phyloP scores from a whole-genome alignment of 2,113 vertebrate species.

The Aramus guarauna region DNA sequence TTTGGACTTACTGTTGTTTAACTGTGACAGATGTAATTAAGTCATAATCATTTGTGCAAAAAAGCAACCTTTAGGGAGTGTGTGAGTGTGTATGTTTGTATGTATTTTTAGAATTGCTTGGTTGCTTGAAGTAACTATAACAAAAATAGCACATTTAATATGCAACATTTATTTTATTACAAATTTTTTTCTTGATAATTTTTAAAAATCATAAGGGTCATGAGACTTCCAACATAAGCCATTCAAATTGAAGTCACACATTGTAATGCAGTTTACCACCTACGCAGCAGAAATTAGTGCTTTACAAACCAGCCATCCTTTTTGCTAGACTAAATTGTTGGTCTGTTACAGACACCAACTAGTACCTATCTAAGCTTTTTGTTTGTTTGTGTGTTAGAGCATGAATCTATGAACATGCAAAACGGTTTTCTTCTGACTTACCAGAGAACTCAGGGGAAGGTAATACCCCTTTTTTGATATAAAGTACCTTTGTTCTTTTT shows the following conservation, averaged over 20 bases:
- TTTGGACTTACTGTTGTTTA: not conserved
- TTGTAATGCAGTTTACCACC: not conserved
- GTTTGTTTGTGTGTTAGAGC: not conserved
- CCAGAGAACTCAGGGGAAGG: not conserved
- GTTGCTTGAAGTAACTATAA: not conserved
- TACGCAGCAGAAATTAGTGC: not conserved
- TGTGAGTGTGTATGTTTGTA: not conserved
- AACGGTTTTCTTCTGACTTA: not conserved
- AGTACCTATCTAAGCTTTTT: not conserved
- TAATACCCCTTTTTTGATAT: not conserved
- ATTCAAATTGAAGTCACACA: not conserved
- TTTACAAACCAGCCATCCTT: not conserved
- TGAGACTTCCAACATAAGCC: not conserved
- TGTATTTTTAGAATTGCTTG: not conserved
- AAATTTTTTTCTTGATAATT: not conserved
- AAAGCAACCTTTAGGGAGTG: rapidly evolving
- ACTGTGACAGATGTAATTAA: not conserved
- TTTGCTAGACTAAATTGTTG: not conserved
- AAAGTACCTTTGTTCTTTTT: not conserved
- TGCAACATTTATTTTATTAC: not conserved
- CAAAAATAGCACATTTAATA: not conserved
- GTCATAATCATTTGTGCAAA: not conserved
- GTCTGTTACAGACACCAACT: not conserved
- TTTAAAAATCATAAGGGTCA: not conserved
- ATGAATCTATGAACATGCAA: not conserved